Conservation (phyloP, 2,113 vertebrate genomes). For the Thamnaconus septentrionalis region DNA sequence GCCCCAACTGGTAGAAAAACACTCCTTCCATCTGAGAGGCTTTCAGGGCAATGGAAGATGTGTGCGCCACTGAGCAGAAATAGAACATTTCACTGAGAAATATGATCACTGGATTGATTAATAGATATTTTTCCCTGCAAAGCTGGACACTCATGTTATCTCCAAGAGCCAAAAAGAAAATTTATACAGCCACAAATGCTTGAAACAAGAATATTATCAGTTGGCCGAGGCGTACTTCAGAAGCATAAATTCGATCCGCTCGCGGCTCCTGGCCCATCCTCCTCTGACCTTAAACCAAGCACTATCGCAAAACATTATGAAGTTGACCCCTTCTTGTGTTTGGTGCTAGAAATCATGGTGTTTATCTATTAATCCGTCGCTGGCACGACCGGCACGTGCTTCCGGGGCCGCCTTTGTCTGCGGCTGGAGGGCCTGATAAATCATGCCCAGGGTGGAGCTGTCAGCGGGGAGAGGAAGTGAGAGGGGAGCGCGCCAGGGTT, state of each 20-base stretch:
- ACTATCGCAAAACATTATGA: slow-evolving; percentile 30
- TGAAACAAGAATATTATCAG: neutral
- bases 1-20: too few relatives aligned
- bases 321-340: slow-evolving; percentile 48
- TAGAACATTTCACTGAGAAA: neutral
- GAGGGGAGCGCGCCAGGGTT: slow-evolving; percentile 54
- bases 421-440: slow-evolving; percentile 65
- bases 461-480: slow-evolving; percentile 57
- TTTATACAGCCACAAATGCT: slow-evolving; percentile 5
- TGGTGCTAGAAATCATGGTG: slow-evolving; percentile 42
- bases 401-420: slow-evolving; percentile 42
- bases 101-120: neutral
- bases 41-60: too few relatives aligned
- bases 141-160: neutral
- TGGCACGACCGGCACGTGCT: slow-evolving; percentile 35
- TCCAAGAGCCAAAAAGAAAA: slow-evolving; percentile 6
- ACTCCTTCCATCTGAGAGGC: too few relatives aligned
- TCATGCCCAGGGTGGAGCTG: slow-evolving; percentile 59
- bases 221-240: slow-evolving; percentile 17
- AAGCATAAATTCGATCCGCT: slow-evolving; percentile 32
- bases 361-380: slow-evolving; percentile 65
- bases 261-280: slow-evolving; percentile 13
- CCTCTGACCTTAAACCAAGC: slow-evolving; percentile 28
- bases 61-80: neutral
- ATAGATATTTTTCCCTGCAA: neutral